Base-by-base conservation (phyloP, 2,113 vertebrate species). In the Willisornis vidua region DNA sequence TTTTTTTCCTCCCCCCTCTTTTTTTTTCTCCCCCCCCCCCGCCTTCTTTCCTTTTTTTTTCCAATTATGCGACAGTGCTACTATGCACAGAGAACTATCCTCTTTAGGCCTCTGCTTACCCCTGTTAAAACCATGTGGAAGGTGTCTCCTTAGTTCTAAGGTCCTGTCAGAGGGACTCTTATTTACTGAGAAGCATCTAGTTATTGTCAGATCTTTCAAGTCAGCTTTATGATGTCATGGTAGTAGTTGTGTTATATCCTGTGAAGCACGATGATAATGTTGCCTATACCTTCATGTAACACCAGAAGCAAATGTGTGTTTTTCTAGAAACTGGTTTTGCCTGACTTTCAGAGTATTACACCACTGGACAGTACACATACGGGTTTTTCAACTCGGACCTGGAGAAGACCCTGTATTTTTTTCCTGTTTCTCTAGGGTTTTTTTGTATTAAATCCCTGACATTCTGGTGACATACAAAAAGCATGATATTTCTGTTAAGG, bases 101-200 rank as follows among this genome's bases (percentile, higher is more conserved):
- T 3, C 4, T 46, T n/a, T 29, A 7, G 7, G 11, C 2, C 1
- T 6, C 4, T 1, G 1, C 1, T 1, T 9, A 20, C 3, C 0
- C 2, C 7, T 31, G 1, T 18, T 29, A 12, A 9, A 2, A 22
- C 16, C 12, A 0, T 6, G 6, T 1, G 26, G 5, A 5, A 10
- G 3, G 0, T 12, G 3, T 28, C 1, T 66, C n/a, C 1, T 2
- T 4, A 19, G 0, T 20, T 39, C 2, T 14, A 19, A 6, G 3
- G 1, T 33, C 20, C 10, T 8, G 6, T 19, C 3, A 3, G 8
- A 7, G 4, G 4, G 3, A 7, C 6, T 59, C 2, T 39, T 0
- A 5, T 23, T 3, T 6, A 12, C 4, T 41, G 3, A 25, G 4
- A 51, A 12, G 0, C 0, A 0, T 6, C 8, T 23, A 6, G 18